Evolutionary conservation across 1,140 invertebrate genomes (phyloP).

Genomic region (Prorops nasuta): DNA sequence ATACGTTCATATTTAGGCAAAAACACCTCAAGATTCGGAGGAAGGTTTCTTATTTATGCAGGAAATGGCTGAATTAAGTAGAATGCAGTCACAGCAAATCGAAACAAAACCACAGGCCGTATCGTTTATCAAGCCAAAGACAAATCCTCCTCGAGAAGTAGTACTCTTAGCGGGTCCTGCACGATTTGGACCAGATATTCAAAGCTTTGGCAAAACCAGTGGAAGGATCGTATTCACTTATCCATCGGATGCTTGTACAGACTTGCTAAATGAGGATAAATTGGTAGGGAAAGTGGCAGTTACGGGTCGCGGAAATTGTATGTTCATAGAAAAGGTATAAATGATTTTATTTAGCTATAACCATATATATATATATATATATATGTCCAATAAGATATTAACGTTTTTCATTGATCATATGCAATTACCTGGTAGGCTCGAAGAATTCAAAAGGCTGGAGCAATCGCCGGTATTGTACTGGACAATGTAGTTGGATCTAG

Average conservation of each 20-base stretch:
- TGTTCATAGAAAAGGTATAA: constrained; percentile 92
- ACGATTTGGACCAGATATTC: constrained; percentile 83
- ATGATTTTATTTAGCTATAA: too few relatives aligned
- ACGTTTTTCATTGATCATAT: not conserved
- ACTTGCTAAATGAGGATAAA: constrained; percentile 63
- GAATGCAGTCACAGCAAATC: constrained; percentile 65
- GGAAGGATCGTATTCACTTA: constrained; percentile 65
- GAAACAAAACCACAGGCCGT: constrained; percentile 62
- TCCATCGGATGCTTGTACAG: constrained; percentile 70
- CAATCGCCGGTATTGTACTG: constrained; percentile 81
- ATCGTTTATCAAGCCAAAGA: constrained; percentile 51
- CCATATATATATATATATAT: constrained; percentile 1
- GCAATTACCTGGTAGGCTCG: constrained; percentile 60
- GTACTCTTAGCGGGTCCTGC: constrained; percentile 79
- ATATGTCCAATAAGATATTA: not conserved
- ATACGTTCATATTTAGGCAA: constrained; percentile 64
- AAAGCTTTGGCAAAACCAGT: constrained; percentile 60
- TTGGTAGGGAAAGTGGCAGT: constrained; percentile 79
- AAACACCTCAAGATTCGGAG: constrained; percentile 80
- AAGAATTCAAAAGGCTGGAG: constrained; percentile 79
- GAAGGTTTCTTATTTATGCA: constrained; percentile 95
- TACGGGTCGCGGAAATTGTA: constrained; percentile 86
- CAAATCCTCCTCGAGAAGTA: constrained; percentile 45
- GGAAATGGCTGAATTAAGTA: constrained; percentile 92
- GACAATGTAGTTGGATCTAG: constrained; percentile 81